These are phyloP conservation scores for Antitype chi DNA, from an alignment of 2,888 invertebrate species.

Conservation along the genomic window DNA sequence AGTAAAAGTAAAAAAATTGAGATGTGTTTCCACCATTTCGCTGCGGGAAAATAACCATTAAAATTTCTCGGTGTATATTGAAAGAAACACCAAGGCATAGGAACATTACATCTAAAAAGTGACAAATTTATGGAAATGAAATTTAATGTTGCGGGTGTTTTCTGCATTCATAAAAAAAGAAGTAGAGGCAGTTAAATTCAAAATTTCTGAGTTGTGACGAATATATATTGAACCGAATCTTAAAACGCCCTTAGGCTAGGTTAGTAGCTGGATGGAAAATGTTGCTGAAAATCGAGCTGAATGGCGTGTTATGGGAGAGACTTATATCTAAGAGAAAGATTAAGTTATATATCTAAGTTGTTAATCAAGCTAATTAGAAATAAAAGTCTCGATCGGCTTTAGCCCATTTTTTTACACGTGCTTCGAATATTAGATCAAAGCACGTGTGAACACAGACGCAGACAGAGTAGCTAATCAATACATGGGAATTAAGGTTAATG, in stretches of 20 bases:
- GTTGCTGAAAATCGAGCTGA: neutral
- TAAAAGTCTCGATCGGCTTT: neutral
- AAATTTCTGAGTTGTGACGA: neutral
- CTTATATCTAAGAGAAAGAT: neutral
- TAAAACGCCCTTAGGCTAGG: neutral
- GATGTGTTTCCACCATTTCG: too few relatives aligned
- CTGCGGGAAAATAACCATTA: too few relatives aligned
- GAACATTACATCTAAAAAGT: neutral
- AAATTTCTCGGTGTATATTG: too few relatives aligned
- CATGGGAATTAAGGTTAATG: conserved; percentile 40
- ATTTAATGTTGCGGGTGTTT: neutral
- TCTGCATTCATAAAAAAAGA: neutral
- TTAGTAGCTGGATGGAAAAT: neutral
- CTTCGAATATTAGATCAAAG: neutral
- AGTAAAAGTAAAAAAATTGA: too few relatives aligned
- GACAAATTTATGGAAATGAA: neutral
- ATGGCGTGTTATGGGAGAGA: neutral
- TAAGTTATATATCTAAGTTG: too few relatives aligned
- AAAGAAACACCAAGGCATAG: too few relatives aligned
- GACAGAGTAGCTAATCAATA: conserved; percentile 14
- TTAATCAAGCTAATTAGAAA: neutral
- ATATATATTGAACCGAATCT: neutral
- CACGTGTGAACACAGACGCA: neutral
- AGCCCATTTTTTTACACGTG: neutral
- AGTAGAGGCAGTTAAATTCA: neutral